Evolutionary conservation across 2,113 vertebrate genomes (phyloP).

Genomic region (Eretmodus cyanostictus): DNA sequence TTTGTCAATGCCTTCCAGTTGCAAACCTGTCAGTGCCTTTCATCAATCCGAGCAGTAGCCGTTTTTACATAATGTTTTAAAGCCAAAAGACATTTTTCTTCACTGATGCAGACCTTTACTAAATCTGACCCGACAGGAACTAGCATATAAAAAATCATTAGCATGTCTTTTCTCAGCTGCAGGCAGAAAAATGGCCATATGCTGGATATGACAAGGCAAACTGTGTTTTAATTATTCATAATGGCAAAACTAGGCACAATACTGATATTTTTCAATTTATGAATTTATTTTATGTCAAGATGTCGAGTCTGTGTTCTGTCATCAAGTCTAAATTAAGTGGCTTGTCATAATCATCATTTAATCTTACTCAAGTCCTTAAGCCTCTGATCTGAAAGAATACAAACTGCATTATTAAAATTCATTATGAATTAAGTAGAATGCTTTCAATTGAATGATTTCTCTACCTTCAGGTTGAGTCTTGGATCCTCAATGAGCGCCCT

Average conservation of each 20-base stretch:
- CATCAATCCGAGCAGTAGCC: background rate
- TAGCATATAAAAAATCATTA: background rate
- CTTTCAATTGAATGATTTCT: background rate
- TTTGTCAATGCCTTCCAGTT: background rate
- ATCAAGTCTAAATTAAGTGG: background rate
- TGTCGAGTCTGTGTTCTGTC: background rate
- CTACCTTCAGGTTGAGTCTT: constrained; percentile 81
- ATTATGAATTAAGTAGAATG: background rate
- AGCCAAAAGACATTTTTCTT: background rate
- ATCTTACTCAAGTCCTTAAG: background rate
- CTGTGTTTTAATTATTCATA: background rate
- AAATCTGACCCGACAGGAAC: background rate
- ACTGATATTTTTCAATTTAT: background rate
- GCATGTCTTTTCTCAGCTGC: background rate
- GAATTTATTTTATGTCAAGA: background rate
- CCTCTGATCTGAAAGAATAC: background rate
- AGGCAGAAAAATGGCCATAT: background rate
- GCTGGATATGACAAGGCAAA: background rate
- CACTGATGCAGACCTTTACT: background rate
- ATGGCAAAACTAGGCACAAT: background rate
- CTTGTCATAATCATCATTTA: background rate
- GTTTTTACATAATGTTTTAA: background rate
- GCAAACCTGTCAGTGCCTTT: background rate
- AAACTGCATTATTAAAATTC: background rate
- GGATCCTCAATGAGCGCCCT: constrained; percentile 86